Evolutionary conservation across 2,797 vertebrate species (phyloP).

Genomic region (Propithecus perrieri): DNA sequence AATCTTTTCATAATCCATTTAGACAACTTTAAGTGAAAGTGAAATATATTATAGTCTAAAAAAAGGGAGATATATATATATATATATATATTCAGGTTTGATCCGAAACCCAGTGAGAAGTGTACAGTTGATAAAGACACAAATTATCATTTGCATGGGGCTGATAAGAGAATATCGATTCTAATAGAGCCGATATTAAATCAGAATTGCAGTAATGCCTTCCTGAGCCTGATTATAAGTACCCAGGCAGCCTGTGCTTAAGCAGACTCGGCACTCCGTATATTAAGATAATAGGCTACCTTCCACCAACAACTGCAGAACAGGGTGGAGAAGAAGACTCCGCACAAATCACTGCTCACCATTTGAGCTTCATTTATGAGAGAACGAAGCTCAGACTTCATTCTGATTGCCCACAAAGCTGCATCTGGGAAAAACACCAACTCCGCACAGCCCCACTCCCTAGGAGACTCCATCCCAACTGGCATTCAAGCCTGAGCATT

Average conservation of each 20-base stretch:
- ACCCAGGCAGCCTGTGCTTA: slow-evolving; percentile 26
- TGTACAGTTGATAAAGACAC: slow-evolving; percentile 68
- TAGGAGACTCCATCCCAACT: background rate
- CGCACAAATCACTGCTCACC: background rate
- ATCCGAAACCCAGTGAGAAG: slow-evolving; percentile 71
- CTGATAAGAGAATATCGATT: slow-evolving; percentile 64
- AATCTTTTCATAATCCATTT: slow-evolving; percentile 74
- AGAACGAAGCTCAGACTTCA: background rate
- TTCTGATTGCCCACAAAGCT: background rate
- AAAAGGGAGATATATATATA: background rate
- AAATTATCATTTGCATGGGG: slow-evolving; percentile 50
- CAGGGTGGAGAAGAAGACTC: background rate
- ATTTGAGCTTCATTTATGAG: no score
- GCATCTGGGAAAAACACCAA: no score
- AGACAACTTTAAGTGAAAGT: slow-evolving; percentile 54
- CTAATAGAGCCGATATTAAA: slow-evolving; percentile 64
- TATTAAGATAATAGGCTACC: background rate
- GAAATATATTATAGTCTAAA: slow-evolving; percentile 67
- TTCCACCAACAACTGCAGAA: no score
- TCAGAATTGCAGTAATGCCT: slow-evolving; percentile 55
- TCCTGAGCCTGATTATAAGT: slow-evolving; percentile 17
- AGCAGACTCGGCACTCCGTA: background rate
- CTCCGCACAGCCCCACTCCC: background rate
- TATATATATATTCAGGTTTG: slow-evolving; percentile 54
- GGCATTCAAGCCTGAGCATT: background rate